Evolutionary conservation across 2,797 vertebrate species (phyloP).

Genomic region (Taenioides sp.): DNA sequence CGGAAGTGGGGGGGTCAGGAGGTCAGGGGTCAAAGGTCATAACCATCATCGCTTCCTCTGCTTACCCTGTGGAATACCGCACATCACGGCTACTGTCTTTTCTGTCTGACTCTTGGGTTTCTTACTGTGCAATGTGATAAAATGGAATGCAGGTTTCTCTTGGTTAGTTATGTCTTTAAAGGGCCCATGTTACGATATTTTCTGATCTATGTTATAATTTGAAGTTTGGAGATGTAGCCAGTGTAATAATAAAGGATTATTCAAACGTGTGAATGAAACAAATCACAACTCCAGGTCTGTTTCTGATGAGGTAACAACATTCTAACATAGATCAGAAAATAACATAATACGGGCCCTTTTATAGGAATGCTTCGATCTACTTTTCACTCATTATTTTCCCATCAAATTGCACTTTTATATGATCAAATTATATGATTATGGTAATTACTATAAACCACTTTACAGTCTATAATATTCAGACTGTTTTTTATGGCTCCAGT

Average conservation of each 20-base stretch:
- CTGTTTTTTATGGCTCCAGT: slow-evolving; percentile 13
- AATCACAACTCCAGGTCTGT: no score
- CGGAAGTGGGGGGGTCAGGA: not conserved
- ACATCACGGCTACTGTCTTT: not conserved
- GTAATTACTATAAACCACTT: slow-evolving; percentile 16
- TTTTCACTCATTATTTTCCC: not conserved
- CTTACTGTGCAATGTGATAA: not conserved
- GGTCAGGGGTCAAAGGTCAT: slow-evolving; percentile 43
- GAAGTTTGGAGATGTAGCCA: no score
- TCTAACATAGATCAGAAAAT: no score
- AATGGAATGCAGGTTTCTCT: not conserved
- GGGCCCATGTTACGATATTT: no score
- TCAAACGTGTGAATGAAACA: no score
- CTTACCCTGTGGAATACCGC: slow-evolving; percentile 5
- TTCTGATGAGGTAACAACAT: no score
- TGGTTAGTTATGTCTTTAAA: no score
- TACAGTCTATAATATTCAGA: not conserved
- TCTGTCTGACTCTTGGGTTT: not conserved
- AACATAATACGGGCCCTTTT: no score
- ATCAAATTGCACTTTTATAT: not conserved
- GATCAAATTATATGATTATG: slow-evolving; percentile 2
- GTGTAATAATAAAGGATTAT: no score
- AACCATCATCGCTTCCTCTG: slow-evolving; percentile 27
- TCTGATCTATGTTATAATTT: no score
- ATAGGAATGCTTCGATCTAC: no score